Base-by-base conservation (phyloP, 2,888 invertebrate species). In the Diplolepis rosae region DNA sequence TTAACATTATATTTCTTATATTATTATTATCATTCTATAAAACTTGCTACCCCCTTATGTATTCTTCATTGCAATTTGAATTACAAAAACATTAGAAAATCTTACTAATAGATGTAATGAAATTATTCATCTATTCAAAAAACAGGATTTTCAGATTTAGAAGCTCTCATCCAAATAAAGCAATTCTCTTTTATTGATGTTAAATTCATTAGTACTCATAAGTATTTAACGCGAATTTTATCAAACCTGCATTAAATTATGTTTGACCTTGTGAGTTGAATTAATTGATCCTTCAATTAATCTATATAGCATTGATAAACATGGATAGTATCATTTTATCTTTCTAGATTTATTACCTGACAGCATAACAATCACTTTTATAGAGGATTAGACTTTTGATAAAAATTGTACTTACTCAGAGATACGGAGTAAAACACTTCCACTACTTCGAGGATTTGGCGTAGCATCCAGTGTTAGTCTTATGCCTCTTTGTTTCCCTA, bases 391-490 rank as follows among this genome's bases (percentile, higher is more conserved):
- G n/a, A 22, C 5, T 13, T 61, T 22, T 35, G 22, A n/a, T 6
- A 35, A 22, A 66, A 70, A 51, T 50, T 75, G 28, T 74, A 90
- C 92, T 90, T 89, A 94, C 94, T 93, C 93, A 74, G 94, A 93
- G 82, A 94, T 94, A 74, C 93, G 92, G 68, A 94, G 91, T 54
- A 88, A 79, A 72, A 86, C 87, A 71, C 93, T 93, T 76, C 92
- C 91, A 84, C 91, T 92, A 79, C 88, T 86, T 68, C 85, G 84
- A 72, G 90, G 88, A 75, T 88, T 90, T 73, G 90, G 90, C 76
- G 90, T 89, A 82, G 89, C 89, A 82, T 92, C 92, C 72, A 92
- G 86, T 11, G 92, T 90, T 66, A 94, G 88, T 84, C 94, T 92
- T 66, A 95, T 92, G 56, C 93, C 92, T 75, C 91, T 90, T 71